These are phyloP conservation scores for Stichodactyla mertensii DNA, from an alignment of 64 coral and sea anemone genomes.

Conservation along the genomic window DNA sequence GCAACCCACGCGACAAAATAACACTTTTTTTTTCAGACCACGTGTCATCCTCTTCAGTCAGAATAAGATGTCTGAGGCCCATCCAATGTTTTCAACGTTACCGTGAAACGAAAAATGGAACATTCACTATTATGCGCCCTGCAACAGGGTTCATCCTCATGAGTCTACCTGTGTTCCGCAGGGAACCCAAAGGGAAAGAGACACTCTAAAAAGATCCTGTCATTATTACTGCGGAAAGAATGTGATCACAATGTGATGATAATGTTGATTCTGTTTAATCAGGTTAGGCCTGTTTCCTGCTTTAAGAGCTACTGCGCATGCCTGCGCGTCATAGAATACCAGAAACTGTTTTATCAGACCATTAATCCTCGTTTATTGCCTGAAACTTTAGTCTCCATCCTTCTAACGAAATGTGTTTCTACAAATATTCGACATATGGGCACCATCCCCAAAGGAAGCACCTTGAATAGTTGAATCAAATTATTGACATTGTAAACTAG, in stretches of 20 bases:
- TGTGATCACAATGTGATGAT: not conserved
- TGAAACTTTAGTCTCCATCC: not conserved
- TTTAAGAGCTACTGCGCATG: not conserved
- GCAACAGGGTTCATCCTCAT: not conserved
- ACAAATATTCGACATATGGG: not conserved
- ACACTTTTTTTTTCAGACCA: too few relatives aligned
- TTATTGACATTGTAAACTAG: conserved; percentile 6
- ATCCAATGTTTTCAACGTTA: too few relatives aligned
- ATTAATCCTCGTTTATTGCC: not conserved
- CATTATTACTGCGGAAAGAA: too few relatives aligned
- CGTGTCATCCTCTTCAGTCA: too few relatives aligned
- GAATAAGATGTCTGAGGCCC: too few relatives aligned
- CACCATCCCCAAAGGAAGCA: not conserved
- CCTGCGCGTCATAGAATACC: not conserved
- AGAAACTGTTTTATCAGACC: not conserved
- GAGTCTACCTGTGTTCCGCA: not conserved
- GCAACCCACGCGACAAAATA: too few relatives aligned
- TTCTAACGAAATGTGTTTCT: too few relatives aligned
- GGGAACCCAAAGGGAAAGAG: not conserved
- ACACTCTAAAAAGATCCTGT: too few relatives aligned
- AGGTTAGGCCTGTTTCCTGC: not conserved
- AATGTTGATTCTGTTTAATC: not conserved
- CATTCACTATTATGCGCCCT: too few relatives aligned
- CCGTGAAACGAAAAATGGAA: too few relatives aligned
- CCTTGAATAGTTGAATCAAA: not conserved